phyloP scores from a whole-genome alignment of 1,140 invertebrate species.

The Papilio dardanus region DNA sequence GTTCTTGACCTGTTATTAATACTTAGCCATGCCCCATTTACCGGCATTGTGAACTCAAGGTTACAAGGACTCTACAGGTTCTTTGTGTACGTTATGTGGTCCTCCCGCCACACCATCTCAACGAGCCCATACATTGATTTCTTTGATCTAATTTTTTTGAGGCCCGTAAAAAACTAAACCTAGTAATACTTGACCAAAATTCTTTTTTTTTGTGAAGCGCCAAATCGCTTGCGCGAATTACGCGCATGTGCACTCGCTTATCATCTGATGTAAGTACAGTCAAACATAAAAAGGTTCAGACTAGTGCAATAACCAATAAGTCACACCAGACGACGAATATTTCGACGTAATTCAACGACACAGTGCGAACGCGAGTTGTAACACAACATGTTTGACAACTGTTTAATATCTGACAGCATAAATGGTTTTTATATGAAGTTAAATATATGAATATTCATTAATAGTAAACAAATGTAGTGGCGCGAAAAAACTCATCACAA shows the following conservation, averaged over 20 bases:
- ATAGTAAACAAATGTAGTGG: not conserved
- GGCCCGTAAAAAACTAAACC: no score
- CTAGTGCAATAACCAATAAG: no score
- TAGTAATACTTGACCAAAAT: no score
- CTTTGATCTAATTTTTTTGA: no score
- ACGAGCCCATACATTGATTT: no score
- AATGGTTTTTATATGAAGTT: not conserved
- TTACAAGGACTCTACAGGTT: not conserved
- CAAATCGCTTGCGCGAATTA: slow-evolving; percentile 1
- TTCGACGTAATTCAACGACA: no score
- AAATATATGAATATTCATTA: not conserved
- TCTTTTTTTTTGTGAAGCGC: not conserved
- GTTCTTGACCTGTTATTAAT: not conserved
- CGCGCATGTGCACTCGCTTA: not conserved
- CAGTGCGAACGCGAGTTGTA: not conserved
- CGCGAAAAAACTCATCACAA: not conserved
- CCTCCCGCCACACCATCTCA: no score
- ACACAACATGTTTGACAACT: not conserved
- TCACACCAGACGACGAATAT: no score
- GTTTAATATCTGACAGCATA: no score
- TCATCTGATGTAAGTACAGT: not conserved
- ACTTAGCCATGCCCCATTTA: no score
- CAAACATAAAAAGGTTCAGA: not conserved
- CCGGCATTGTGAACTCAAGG: not conserved
- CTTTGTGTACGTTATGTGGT: not conserved